Conservation (phyloP, 2,888 invertebrate genomes). For the Amphipyra berbera region DNA sequence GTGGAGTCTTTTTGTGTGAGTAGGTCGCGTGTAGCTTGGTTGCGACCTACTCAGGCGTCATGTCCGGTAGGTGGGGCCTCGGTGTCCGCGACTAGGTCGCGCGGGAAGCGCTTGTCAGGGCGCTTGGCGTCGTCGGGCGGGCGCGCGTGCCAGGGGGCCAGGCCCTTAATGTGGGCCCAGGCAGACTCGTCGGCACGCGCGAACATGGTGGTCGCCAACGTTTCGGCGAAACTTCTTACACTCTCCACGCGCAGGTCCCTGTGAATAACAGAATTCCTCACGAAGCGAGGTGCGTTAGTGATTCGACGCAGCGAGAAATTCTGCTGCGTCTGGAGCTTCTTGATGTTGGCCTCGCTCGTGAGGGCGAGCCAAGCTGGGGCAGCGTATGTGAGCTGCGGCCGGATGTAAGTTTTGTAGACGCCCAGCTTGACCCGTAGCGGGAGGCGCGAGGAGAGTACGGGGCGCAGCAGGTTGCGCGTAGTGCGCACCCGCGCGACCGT, state of each 20-base stretch:
- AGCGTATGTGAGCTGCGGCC: conserved; percentile 43
- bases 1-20: background rate
- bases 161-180: background rate
- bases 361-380: conserved; percentile 29
- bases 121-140: background rate
- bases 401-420: conserved; percentile 47
- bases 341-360: background rate
- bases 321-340: conserved; percentile 4
- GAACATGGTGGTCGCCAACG: conserved; percentile 24
- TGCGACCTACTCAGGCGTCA: background rate
- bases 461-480: conserved; percentile 26
- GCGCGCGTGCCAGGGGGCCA: conserved; percentile 7
- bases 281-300: conserved; percentile 9
- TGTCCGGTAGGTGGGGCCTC: background rate
- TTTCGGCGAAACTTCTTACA: conserved; percentile 11
- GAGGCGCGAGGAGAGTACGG: conserved; percentile 40
- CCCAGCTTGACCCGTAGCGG: conserved; percentile 44
- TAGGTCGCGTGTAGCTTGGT: background rate
- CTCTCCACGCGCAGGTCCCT: conserved; percentile 16
- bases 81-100: background rate
- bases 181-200: conserved; percentile 17
- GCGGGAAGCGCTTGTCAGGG: conserved; percentile 9
- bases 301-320: conserved; percentile 5
- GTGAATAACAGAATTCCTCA: conserved; percentile 15
- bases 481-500: conserved; percentile 16